Percentiles rank a stretch among this genome's conserved stretches.
phyloP scores from a whole-genome alignment of 2,113 vertebrate species.

The Tenebrosternarchus preto region DNA sequence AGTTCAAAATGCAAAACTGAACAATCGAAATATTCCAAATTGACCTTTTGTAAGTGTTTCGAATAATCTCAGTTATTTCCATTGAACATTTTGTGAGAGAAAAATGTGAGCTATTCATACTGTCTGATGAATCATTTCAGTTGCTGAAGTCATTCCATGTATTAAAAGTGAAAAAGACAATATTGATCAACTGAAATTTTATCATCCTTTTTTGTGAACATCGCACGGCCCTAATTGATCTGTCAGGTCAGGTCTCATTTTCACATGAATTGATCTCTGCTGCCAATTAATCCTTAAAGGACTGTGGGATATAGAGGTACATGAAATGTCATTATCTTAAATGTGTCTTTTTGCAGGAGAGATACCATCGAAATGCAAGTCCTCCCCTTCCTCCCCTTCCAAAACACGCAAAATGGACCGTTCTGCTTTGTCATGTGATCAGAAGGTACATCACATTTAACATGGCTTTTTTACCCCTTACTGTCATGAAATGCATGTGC shows the following conservation, averaged over 20 bases:
- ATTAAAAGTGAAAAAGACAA: no score
- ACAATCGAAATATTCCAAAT: no score
- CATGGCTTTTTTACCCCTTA: background rate
- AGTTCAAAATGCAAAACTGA: no score
- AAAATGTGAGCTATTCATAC: no score
- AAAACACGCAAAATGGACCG: constrained; percentile 77
- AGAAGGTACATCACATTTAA: constrained; percentile 65
- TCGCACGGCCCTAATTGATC: no score
- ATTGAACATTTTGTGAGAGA: no score
- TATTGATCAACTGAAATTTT: no score
- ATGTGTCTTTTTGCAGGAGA: constrained; percentile 53
- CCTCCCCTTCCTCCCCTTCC: constrained; percentile 77
- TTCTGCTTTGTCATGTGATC: constrained; percentile 72
- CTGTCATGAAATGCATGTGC: background rate
- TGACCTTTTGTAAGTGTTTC: no score
- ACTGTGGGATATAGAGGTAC: background rate
- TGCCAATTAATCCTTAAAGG: background rate
- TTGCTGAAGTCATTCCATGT: no score
- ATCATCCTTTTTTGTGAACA: no score
- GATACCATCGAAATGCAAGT: constrained; percentile 73
- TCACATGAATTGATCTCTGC: background rate
- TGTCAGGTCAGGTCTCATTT: background rate
- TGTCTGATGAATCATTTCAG: no score
- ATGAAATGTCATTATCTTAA: background rate
- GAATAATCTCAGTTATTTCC: no score